Conservation (phyloP, 2,113 vertebrate species). For the Cygnus atratus region DNA sequence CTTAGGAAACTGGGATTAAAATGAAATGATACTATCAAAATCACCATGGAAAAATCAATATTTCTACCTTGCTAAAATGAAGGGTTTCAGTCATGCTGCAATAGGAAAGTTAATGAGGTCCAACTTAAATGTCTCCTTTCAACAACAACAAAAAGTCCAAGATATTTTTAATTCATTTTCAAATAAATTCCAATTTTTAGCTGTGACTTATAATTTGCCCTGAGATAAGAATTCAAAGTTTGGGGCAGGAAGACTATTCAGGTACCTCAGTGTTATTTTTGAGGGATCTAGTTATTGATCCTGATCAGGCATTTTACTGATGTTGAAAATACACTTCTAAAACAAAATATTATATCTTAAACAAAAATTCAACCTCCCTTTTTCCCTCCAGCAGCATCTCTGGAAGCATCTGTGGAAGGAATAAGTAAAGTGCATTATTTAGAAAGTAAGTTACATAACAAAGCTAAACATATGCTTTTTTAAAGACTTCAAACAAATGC, state of each 20-base stretch:
- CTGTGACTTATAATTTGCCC: not conserved
- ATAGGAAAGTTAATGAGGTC: not conserved
- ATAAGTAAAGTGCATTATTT: constrained; percentile 33
- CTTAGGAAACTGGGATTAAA: not conserved
- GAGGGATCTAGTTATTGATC: not conserved
- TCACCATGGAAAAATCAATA: not conserved
- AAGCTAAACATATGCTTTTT: not conserved
- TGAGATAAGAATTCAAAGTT: not conserved
- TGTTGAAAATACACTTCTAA: not conserved
- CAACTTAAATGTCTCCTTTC: not conserved
- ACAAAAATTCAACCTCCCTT: not conserved
- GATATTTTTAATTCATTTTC: not conserved
- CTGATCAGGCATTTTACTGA: not conserved
- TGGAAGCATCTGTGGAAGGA: not conserved
- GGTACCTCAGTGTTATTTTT: not conserved
- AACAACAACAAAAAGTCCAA: not conserved
- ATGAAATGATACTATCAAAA: not conserved
- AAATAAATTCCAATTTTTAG: not conserved
- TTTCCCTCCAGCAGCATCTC: not conserved
- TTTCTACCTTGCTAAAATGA: not conserved
- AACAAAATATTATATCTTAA: not conserved
- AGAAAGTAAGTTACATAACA: not conserved
- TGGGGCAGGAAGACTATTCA: not conserved
- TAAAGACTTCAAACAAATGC: not conserved
- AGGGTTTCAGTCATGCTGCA: not conserved